Conservation (phyloP, 1,140 invertebrate genomes). For the Ceratitis capitata region DNA sequence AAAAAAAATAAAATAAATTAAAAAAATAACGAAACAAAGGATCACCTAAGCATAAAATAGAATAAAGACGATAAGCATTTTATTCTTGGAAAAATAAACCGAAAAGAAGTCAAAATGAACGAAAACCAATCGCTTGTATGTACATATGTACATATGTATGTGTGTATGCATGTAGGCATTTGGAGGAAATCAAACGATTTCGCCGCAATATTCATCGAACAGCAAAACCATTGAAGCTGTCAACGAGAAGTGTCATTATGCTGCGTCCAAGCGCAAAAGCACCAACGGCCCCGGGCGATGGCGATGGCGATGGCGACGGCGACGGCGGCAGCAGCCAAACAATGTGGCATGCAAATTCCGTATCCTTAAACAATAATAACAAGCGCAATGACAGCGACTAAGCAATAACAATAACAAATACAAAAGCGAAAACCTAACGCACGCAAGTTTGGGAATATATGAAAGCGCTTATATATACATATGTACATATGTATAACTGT, state of each 20-base stretch:
- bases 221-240: constrained; percentile 14
- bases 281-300: background rate
- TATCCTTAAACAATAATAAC: constrained; percentile 26
- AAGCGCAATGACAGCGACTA: background rate
- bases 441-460: no score
- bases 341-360: background rate
- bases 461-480: background rate
- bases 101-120: background rate
- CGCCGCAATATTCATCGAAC: constrained; percentile 5
- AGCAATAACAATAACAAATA: background rate
- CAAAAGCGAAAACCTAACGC: background rate
- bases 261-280: background rate
- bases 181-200: constrained; percentile 35
- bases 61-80: background rate
- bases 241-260: constrained; percentile 11
- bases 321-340: background rate
- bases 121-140: background rate
- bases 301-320: background rate
- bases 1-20: background rate
- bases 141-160: no score
- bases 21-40: background rate
- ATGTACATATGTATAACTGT: background rate
- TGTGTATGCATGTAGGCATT: no score
- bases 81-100: background rate
- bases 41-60: background rate